phyloP scores from a whole-genome alignment of 2,797 vertebrate species.

The Acanthornis magna region DNA sequence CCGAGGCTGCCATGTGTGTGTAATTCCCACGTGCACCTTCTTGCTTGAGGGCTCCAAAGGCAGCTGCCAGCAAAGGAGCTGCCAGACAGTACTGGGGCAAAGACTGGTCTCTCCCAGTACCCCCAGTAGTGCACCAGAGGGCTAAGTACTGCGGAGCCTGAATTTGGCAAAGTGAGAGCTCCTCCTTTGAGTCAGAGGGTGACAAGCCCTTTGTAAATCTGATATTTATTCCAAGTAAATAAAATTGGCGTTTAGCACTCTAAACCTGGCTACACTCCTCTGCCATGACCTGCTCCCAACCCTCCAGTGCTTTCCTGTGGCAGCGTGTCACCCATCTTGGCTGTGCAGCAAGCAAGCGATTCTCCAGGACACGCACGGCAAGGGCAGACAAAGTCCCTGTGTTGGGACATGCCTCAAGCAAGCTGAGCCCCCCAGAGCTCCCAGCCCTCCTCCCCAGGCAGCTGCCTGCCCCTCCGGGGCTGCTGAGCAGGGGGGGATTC shows the following conservation, averaged over 20 bases:
- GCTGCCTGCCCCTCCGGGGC: neutral
- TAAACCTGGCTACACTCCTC: neutral
- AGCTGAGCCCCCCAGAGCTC: neutral
- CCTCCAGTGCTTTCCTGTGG: neutral
- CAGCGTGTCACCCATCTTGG: accelerated
- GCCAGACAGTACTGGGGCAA: neutral
- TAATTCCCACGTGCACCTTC: neutral
- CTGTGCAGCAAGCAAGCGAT: neutral
- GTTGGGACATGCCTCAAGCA: neutral
- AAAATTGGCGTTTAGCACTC: neutral
- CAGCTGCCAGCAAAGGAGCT: neutral
- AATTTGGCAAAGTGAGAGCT: neutral
- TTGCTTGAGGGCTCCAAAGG: neutral
- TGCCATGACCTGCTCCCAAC: neutral
- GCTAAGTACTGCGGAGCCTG: neutral
- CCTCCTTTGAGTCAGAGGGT: neutral
- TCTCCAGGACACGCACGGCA: accelerated
- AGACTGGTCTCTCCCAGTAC: neutral
- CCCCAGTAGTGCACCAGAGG: neutral
- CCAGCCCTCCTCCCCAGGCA: neutral
- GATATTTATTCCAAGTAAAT: neutral
- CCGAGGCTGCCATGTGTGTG: neutral
- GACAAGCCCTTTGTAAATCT: neutral
- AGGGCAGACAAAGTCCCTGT: accelerated
- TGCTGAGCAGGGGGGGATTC: neutral